Base-by-base conservation (phyloP, 2,888 invertebrate species). In the Trissoscelio sp. region DNA sequence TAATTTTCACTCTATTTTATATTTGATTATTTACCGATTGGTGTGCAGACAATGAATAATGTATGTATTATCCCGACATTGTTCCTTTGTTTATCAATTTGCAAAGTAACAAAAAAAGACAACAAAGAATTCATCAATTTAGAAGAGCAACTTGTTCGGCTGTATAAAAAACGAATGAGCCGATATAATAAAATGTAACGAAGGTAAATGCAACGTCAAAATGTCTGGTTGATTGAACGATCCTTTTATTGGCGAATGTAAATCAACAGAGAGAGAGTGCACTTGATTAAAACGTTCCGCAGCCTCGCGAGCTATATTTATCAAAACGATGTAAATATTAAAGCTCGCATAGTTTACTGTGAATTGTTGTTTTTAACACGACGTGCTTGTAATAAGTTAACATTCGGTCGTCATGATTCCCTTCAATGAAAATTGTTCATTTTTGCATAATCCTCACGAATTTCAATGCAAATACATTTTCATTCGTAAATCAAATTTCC, bases 161-260 rank as follows among this genome's bases (percentile, higher is more conserved):
- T 14, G 37, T 53, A 42, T 22, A 74, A 74, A 73, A 74, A 80
- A 74, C 42, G 62, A 80, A 34, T 55, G 74, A 46, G 44, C 69
- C 57, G 64, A 74, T 74, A 74, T 69, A 74, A 80, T 80, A 80
- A 80, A 79, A 80, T 74, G 79, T 80, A 74, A 80, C 79, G 79
- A 80, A 80, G 73, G 73, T 74, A 74, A 74, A 74, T 69, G 74
- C 79, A 69, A 80, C 74, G 79, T 80, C 79, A 80, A 80, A 80
- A 80, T 58, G 79, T 80, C 79, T 60, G 74, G 60, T 69, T 80
- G 79, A 80, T 80, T 74, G 79, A 80, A 80, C 79, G 79, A 74
- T 80, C 79, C 73, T 80, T 73, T 80, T 74, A 80, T 74, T 80
- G 74, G 74, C 16, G 67, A 74, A 74, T 80, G 80, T 80, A 80